phyloP scores from a whole-genome alignment of 2,888 invertebrate species.

The Drosophila tanythrix region DNA sequence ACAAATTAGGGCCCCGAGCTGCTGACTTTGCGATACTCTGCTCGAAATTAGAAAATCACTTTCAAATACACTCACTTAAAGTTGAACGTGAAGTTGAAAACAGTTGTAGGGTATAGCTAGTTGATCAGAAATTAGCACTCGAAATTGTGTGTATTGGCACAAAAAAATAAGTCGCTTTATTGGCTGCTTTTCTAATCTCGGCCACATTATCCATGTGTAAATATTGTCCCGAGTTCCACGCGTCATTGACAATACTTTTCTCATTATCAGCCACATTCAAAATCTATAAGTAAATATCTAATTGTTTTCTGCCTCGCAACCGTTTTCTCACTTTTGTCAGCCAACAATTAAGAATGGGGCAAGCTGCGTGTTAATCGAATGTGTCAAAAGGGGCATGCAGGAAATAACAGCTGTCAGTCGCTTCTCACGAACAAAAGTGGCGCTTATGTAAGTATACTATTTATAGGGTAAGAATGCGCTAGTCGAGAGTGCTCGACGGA shows the following conservation, averaged over 20 bases:
- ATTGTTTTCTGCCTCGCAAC: conserved; percentile 33
- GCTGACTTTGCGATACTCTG: conserved; percentile 24
- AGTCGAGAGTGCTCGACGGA: neutral
- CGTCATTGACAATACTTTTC: conserved; percentile 36
- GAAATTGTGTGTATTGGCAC: too few relatives aligned
- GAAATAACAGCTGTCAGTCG: conserved; percentile 18
- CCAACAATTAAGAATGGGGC: neutral
- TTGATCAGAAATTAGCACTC: neutral
- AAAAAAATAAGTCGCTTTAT: neutral
- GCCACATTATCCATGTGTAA: conserved; percentile 31
- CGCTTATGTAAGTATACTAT: conserved; percentile 12
- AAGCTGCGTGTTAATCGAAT: conserved; percentile 29
- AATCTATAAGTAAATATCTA: conserved; percentile 50
- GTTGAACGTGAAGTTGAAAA: neutral
- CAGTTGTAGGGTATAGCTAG: neutral
- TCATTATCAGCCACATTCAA: conserved; percentile 55
- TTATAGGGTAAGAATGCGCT: neutral
- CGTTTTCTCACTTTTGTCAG: conserved; percentile 8
- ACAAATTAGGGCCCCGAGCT: neutral
- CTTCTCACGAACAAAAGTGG: conserved; percentile 4
- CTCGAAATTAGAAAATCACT: neutral
- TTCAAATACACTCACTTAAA: neutral
- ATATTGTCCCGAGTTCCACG: conserved; percentile 41
- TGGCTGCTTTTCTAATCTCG: conserved; percentile 35
- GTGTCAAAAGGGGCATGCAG: neutral